These are phyloP conservation scores for Bombus cullumanus DNA, from an alignment of 1,140 invertebrate species.

Conservation along the genomic window DNA sequence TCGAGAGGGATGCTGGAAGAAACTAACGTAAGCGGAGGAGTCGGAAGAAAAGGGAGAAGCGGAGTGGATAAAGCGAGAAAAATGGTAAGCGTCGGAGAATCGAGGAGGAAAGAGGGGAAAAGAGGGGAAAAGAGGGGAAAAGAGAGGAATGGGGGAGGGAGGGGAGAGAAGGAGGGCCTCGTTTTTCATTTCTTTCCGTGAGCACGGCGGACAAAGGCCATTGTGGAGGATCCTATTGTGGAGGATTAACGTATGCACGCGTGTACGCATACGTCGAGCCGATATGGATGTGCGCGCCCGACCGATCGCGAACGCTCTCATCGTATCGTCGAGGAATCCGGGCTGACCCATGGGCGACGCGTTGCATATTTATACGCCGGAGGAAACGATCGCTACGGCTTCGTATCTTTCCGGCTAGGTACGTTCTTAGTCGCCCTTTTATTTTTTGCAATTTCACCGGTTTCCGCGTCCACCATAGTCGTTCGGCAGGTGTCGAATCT, in stretches of 20 bases:
- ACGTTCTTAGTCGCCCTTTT: not conserved
- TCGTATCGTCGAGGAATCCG: conserved; percentile 57
- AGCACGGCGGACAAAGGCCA: conserved; percentile 70
- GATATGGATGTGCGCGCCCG: conserved; percentile 15
- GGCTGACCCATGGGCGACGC: conserved; percentile 69
- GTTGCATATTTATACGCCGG: conserved; percentile 66
- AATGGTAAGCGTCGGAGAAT: conserved; percentile 11
- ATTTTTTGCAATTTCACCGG: too few species aligned
- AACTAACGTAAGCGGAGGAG: not conserved
- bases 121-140: conserved; percentile 11
- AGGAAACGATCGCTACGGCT: conserved; percentile 64
- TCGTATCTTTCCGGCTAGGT: not conserved
- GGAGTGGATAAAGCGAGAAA: not conserved
- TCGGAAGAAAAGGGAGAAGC: conserved; percentile 1
- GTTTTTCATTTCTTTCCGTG: conserved; percentile 72
- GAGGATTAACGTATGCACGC: conserved; percentile 71
- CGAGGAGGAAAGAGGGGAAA: not conserved
- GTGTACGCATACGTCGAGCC: conserved; percentile 18
- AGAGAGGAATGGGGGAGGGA: not conserved
- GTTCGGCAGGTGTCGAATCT: too few species aligned
- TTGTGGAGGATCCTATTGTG: conserved; percentile 72
- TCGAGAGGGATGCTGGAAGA: not conserved
- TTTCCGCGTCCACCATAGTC: too few species aligned
- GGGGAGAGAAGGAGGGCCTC: conserved; percentile 48
- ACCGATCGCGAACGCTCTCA: not conserved